A percentile compares a stretch with the other conserved stretches of the same genome.
Conservation (phyloP, 2,113 vertebrate genomes). For the Oriolus oriolus region DNA sequence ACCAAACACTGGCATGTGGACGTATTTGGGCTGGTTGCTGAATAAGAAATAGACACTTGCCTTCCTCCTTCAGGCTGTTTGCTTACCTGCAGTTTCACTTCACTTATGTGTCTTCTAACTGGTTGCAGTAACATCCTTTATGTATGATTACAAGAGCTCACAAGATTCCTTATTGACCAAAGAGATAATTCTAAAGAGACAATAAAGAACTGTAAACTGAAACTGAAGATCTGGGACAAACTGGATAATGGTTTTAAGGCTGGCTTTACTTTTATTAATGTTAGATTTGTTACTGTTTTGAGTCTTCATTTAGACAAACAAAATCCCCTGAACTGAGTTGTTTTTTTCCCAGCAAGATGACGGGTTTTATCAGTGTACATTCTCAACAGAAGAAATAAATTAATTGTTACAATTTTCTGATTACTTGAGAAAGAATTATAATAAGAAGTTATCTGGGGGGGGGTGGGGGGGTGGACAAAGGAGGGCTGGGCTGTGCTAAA, state of each 20-base stretch:
- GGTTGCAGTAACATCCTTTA: neutral
- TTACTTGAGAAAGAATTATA: neutral
- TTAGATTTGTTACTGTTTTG: neutral
- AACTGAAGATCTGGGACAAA: neutral
- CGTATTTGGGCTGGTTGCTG: neutral
- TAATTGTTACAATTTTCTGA: neutral
- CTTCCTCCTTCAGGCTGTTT: neutral
- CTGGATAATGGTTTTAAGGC: neutral
- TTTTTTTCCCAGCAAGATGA: neutral
- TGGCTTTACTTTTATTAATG: neutral
- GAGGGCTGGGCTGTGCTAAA: neutral
- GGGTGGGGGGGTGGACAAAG: accelerated
- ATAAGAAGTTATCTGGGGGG: neutral
- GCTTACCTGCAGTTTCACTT: neutral
- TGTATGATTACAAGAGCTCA: neutral
- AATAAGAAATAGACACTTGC: neutral
- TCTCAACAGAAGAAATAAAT: neutral
- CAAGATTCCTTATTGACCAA: neutral
- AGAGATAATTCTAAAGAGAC: neutral
- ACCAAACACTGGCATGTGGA: neutral
- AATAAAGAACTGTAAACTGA: neutral
- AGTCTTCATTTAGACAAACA: neutral
- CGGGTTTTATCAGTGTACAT: neutral
- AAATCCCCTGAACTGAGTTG: neutral
- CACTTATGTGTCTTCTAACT: neutral